These are phyloP conservation scores for Perithous albicinctus DNA, from an alignment of 2,888 invertebrate genomes.

Conservation along the genomic window DNA sequence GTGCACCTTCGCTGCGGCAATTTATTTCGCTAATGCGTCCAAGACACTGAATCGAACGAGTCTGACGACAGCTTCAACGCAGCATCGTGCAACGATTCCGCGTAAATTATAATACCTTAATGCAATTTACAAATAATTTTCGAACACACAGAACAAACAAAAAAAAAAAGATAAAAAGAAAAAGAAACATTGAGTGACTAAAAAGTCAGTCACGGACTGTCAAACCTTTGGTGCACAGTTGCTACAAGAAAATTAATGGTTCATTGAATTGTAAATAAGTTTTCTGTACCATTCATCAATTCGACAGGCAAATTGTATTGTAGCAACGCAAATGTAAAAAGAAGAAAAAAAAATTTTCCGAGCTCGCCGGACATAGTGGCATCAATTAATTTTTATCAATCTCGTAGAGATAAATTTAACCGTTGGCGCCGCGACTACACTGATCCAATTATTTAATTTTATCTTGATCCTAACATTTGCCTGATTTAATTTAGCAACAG, in stretches of 20 bases:
- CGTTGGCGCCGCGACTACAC: not conserved
- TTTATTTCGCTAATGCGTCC: slow-evolving; percentile 68
- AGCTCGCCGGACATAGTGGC: not conserved
- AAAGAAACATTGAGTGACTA: too few species aligned
- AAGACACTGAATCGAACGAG: slow-evolving; percentile 44
- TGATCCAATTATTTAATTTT: not conserved
- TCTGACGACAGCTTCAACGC: not conserved
- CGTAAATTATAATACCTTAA: not conserved
- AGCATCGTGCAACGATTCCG: not conserved
- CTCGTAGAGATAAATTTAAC: not conserved
- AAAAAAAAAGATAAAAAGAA: too few species aligned
- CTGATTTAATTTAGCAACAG: not conserved
- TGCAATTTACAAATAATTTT: not conserved
- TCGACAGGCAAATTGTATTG: too few species aligned
- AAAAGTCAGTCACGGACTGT: not conserved
- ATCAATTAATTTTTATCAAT: not conserved
- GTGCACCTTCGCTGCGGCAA: slow-evolving; percentile 71
- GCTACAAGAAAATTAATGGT: not conserved
- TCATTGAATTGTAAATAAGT: not conserved
- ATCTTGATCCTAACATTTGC: not conserved
- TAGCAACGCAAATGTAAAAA: not conserved
- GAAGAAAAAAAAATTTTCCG: not conserved
- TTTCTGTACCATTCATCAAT: too few species aligned
- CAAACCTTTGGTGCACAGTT: not conserved
- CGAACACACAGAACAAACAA: not conserved